Evolutionary conservation across 2,888 invertebrate species (phyloP).

Genomic region (Rambutsinella grinnellia): DNA sequence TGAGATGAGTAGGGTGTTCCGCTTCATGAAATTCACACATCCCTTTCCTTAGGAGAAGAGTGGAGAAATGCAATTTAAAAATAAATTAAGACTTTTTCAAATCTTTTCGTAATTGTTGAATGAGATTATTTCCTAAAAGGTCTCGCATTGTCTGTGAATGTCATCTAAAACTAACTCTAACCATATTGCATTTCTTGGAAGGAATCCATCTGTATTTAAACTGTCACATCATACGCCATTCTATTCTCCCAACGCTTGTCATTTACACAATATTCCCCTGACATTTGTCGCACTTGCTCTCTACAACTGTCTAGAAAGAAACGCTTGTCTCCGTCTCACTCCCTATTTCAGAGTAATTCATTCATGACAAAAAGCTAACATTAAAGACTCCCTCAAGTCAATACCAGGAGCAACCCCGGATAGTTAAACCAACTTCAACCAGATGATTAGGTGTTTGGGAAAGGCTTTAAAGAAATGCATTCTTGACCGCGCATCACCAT

Average conservation of each 20-base stretch:
- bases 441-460: constrained; percentile 5
- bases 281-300: not conserved
- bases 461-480: not conserved
- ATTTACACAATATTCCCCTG: not conserved
- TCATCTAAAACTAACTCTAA: too few species aligned
- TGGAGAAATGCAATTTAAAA: too few species aligned
- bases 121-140: too few species aligned
- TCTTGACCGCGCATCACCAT: not conserved
- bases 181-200: too few species aligned
- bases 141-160: constrained; percentile 11
- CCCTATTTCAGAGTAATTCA: constrained; percentile 34
- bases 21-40: constrained; percentile 66
- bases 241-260: not conserved
- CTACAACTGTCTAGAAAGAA: not conserved
- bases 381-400: not conserved
- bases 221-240: too few species aligned
- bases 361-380: constrained; percentile 24
- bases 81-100: too few species aligned
- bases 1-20: constrained; percentile 59
- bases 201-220: too few species aligned
- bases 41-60: constrained; percentile 14
- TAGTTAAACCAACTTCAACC: constrained; percentile 16
- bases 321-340: not conserved
- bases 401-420: not conserved
- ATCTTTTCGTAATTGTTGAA: too few species aligned